These are phyloP conservation scores for Echinops telfairi DNA, from an alignment of 2,113 vertebrate genomes.

Conservation along the genomic window DNA sequence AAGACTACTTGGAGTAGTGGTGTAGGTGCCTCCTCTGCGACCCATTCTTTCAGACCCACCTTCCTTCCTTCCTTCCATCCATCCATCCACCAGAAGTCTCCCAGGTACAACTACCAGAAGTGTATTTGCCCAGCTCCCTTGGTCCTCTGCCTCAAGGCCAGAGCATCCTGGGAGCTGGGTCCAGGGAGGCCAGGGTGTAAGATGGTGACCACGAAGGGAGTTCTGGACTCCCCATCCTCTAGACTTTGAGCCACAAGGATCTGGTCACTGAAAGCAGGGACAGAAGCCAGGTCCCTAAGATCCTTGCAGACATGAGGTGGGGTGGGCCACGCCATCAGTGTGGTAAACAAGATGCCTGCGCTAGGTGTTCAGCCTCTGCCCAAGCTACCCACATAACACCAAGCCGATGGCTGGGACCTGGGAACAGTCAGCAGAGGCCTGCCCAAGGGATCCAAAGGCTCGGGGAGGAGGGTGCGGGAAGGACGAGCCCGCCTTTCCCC, in stretches of 20 bases:
- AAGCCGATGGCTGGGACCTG: neutral
- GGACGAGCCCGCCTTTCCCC: neutral
- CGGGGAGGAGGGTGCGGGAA: neutral
- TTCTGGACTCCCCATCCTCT: neutral
- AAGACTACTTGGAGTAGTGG: neutral
- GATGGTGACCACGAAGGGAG: neutral
- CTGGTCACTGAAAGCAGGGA: neutral
- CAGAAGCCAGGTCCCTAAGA: neutral
- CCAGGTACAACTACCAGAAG: neutral
- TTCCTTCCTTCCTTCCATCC: no score
- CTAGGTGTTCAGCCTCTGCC: slow-evolving; percentile 48
- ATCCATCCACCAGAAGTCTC: neutral
- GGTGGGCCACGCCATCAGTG: neutral
- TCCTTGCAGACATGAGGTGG: neutral
- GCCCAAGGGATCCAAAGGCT: neutral
- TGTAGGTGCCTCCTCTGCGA: neutral
- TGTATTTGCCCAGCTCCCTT: neutral
- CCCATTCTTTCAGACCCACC: neutral
- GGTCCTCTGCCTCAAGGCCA: neutral
- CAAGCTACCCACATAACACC: slow-evolving; percentile 59
- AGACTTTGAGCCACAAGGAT: neutral
- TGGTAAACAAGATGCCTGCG: slow-evolving; percentile 36
- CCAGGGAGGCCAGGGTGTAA: neutral
- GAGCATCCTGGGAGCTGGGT: neutral
- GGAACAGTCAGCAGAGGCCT: neutral